phyloP scores from a whole-genome alignment of 2,797 vertebrate genomes.

The Amphiprion clarkii region DNA sequence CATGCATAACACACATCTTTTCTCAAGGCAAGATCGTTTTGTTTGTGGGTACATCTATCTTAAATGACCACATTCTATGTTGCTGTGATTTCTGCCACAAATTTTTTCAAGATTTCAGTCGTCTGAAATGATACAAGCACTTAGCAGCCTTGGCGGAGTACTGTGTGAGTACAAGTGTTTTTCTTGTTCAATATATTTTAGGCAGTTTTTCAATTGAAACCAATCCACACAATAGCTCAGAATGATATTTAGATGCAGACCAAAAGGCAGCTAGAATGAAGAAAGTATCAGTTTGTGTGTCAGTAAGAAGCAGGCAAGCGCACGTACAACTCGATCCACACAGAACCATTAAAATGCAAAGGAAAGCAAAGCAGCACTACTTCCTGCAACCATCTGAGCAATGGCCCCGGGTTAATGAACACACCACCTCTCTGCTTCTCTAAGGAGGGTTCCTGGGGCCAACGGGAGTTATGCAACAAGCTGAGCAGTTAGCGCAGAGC shows the following conservation, averaged over 20 bases:
- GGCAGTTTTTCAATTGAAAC: neutral
- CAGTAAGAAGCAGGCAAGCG: neutral
- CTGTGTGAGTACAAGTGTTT: too few species aligned
- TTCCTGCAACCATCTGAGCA: slow-evolving; percentile 51
- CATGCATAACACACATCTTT: too few species aligned
- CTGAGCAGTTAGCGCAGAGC: slow-evolving; percentile 51
- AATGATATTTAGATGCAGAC: neutral
- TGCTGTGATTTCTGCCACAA: too few species aligned
- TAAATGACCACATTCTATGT: too few species aligned
- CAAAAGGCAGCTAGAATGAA: neutral
- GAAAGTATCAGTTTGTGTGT: neutral
- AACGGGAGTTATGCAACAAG: slow-evolving; percentile 70
- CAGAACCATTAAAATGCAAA: slow-evolving; percentile 28
- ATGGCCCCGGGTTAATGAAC: slow-evolving; percentile 57
- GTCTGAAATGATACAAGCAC: too few species aligned
- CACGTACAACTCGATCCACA: slow-evolving; percentile 19
- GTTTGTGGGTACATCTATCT: too few species aligned
- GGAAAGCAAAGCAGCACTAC: slow-evolving; percentile 34
- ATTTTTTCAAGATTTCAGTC: too few species aligned
- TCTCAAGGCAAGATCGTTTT: too few species aligned
- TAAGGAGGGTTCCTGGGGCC: slow-evolving; percentile 67
- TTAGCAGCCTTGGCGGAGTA: too few species aligned
- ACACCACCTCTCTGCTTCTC: slow-evolving; percentile 45
- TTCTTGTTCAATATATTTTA: too few species aligned
- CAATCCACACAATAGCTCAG: neutral